Evolutionary conservation across 2,113 vertebrate genomes (phyloP).

Genomic region (Brachypteracias leptosomus): DNA sequence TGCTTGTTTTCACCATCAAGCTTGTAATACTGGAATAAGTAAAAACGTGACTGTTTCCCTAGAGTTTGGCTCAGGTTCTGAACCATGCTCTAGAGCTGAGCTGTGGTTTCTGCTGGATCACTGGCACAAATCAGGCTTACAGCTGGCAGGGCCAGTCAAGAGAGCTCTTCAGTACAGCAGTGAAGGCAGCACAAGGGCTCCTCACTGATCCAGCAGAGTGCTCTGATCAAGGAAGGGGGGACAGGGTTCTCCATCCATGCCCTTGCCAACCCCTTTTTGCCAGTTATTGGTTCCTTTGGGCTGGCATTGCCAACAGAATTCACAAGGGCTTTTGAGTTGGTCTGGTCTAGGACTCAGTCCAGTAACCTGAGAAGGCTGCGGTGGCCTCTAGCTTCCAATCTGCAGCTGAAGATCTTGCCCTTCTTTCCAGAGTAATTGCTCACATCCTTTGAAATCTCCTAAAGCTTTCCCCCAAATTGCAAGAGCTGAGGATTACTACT

Average conservation of each 20-base stretch:
- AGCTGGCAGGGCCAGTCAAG: neutral
- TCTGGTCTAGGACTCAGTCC: neutral
- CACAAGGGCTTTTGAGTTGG: neutral
- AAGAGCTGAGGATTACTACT: neutral
- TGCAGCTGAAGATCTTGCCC: neutral
- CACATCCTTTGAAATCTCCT: neutral
- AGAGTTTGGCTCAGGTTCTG: neutral
- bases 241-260: neutral
- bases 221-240: neutral
- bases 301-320: neutral
- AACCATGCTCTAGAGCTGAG: neutral
- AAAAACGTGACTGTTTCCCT: neutral
- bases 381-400: neutral
- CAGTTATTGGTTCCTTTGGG: neutral
- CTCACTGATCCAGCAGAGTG: neutral
- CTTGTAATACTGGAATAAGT: neutral
- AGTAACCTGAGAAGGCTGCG: neutral
- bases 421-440: neutral
- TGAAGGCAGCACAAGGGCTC: accelerated
- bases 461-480: neutral
- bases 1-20: neutral
- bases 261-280: neutral
- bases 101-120: neutral
- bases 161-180: neutral
- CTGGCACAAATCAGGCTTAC: neutral